Evolutionary conservation across 2,797 vertebrate genomes (phyloP), one percentile per base, ranked within the genome.

Genomic region (Microctenopoma lineatum): DNA sequence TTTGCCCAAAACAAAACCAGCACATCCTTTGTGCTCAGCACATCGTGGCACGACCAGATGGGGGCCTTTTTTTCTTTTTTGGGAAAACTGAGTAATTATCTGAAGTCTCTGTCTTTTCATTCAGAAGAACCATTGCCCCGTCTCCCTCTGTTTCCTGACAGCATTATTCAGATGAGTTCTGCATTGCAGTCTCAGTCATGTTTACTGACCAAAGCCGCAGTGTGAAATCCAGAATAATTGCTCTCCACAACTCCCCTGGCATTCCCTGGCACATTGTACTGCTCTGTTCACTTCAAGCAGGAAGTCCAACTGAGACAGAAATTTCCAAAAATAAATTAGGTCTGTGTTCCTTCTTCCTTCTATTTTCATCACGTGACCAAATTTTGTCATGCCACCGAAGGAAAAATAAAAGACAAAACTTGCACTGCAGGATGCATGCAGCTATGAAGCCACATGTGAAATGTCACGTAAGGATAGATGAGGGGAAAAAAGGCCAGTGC

Each of bases 151-250:
- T 85, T 76, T 84, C 80, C 84, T 87, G 87, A 90, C 83, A 75
- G 77, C 75, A 83, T 87, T 83, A 91, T 89, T 90, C 84, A 90
- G 83, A 90, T 85, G 87, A 90, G 80, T 67, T 90, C 85, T 90
- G 88, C 90, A 89, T 68, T 89, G 89, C 90, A 85, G 84, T 73
- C 73, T 27, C 66, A 87, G 76, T 86, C 73, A 83, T 88, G 89
- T 91, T 93, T 93, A 84, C 89, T 89, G 89, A 90, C 92, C 88
- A 90, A 89, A 92, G 89, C 88, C 44, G 68, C 84, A 86, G 86
- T 89, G 91, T 90, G 88, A 91, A 92, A 91, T 92, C 83, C 78
- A 84, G 79, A 87, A 89, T 90, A 86, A 91, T 91, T 91, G 87
- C 86, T 86, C 86, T 67, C 74, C 81, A 78, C 71, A 67, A 75